Evolutionary conservation across 2,113 vertebrate species (phyloP), one percentile per base, ranked within the genome.

Genomic region (Sinocyclocheilus maitianheensis): DNA sequence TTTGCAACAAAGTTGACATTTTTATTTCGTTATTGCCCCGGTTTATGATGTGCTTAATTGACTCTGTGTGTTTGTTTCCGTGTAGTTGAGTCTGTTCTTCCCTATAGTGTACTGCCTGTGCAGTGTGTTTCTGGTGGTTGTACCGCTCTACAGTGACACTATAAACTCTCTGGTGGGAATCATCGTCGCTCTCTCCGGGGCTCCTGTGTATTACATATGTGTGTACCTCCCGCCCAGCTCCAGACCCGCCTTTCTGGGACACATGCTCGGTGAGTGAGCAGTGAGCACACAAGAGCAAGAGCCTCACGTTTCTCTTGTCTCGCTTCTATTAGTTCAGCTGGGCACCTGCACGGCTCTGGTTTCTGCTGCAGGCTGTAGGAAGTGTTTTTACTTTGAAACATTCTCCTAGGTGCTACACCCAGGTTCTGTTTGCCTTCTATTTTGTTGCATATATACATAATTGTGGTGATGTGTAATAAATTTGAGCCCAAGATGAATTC

Each of bases 81-180:
- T 71, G 63, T 89, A 96, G 95, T 89, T 96, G 40, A 94, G 94
- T 55, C 91, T 96, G 89, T 95, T 96, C 89, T 96, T 96, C 89
- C 96, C 96, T 0, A 89, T 96, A 22, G 92, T 95, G 40, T 96
- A 94, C 92, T 95, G 95, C 86, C 0, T 95, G 48, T 96, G 95
- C 91, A 95, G 85, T 9, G 2, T 96, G 22, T 96, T 96, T 89
- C 92, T 96, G 87, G 95, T 96, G 85, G 93, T 95, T 40, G 93
- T 96, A 48, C 95, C 95, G 0, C 94, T 96, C 84, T 96, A 93
- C 93, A 96, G 95, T 16, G 96, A 96, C 89, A 94, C 94, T 40
- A 78, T 95, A 63, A 96, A 96, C 93, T 94, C 95, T 43, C 88
- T 96, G 76, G 94, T 96, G 87, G 96, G 94, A 53, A 95, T 96